Evolutionary conservation across 2,797 vertebrate genomes (phyloP).

Genomic region (Pangasius sanitwongsei): DNA sequence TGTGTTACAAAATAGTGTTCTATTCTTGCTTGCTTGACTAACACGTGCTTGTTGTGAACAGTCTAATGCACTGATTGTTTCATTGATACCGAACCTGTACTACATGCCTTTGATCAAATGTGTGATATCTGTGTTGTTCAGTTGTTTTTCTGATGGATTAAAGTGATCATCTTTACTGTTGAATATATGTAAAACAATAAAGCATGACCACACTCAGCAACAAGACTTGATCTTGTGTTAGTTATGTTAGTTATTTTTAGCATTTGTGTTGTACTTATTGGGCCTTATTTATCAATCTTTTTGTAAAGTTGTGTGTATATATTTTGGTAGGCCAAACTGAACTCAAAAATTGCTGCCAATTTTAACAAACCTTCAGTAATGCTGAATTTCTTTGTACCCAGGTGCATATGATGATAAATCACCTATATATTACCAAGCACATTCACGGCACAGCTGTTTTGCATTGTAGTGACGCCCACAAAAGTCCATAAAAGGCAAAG

Average conservation of each 20-base stretch:
- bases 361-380: not conserved
- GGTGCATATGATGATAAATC: not conserved
- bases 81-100: not conserved
- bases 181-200: conserved; percentile 10
- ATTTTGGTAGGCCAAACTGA: not conserved
- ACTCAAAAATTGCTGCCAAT: not conserved
- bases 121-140: not conserved
- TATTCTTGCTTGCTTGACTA: conserved; percentile 13
- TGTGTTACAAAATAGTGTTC: not conserved
- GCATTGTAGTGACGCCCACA: not conserved
- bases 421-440: not conserved
- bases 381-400: not conserved
- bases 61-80: not conserved
- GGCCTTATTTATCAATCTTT: conserved; percentile 10
- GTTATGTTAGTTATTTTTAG: not conserved
- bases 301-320: not conserved
- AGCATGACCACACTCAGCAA: conserved; percentile 6
- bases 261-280: not conserved
- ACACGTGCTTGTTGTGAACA: not conserved
- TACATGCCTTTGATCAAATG: not conserved
- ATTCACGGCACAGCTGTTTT: not conserved
- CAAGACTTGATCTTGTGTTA: not conserved
- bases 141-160: not conserved
- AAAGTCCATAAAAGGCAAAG: not conserved
- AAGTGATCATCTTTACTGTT: not conserved